Percentiles rank a stretch among this genome's conserved stretches.
Conservation (phyloP, 2,797 vertebrate species). For the Macropodus opercularis region DNA sequence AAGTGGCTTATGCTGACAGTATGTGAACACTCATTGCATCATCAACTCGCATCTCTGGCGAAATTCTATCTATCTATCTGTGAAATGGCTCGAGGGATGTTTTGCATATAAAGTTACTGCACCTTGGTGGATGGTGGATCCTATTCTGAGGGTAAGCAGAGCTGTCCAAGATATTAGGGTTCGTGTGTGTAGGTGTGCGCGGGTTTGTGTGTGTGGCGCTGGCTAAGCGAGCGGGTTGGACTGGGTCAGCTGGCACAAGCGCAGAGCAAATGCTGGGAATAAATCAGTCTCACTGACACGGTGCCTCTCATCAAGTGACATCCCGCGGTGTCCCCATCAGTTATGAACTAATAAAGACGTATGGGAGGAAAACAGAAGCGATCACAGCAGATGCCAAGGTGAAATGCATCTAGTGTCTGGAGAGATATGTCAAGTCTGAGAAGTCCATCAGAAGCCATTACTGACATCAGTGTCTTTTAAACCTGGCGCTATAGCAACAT, state of each 20-base stretch:
- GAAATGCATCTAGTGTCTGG: slow-evolving; percentile 76
- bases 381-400: slow-evolving; percentile 76
- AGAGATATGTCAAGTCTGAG: slow-evolving; percentile 62
- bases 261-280: slow-evolving; percentile 78
- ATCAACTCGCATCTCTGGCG: slow-evolving; percentile 62
- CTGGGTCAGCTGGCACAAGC: slow-evolving; percentile 75
- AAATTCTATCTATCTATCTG: slow-evolving; percentile 70
- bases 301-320: slow-evolving; percentile 80
- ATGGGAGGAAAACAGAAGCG: slow-evolving; percentile 77
- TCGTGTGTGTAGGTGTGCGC: too few relatives aligned
- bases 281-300: slow-evolving; percentile 81
- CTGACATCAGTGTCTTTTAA: slow-evolving; percentile 26
- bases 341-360: slow-evolving; percentile 81
- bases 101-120: slow-evolving; percentile 66
- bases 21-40: slow-evolving; percentile 62
- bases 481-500: neutral
- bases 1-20: slow-evolving; percentile 53
- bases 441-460: slow-evolving; percentile 52
- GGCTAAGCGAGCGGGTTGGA: slow-evolving; percentile 45
- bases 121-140: slow-evolving; percentile 57
- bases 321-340: slow-evolving; percentile 79
- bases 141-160: slow-evolving; percentile 73
- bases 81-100: slow-evolving; percentile 55
- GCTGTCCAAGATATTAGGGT: slow-evolving; percentile 51
- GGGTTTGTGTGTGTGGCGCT: too few relatives aligned